Evolutionary conservation across 2,113 vertebrate genomes (phyloP), one percentile per base, ranked within the genome.

Genomic region (Scalopus aquaticus): DNA sequence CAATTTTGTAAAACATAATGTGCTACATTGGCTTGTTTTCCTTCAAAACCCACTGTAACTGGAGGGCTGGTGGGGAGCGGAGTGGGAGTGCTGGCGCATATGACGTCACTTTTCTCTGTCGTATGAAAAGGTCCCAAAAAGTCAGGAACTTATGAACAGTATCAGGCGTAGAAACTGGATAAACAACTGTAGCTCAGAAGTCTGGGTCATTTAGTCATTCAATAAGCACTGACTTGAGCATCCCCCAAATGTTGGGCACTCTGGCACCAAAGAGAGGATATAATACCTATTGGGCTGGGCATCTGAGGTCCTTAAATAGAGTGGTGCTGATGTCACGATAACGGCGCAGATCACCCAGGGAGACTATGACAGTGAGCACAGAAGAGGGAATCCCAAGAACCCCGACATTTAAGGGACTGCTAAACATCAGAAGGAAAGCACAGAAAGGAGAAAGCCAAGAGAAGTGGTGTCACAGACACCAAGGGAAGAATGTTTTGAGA

Each of bases 1-100:
- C 35, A 79, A 32, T 72, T 94, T 64, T 94, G 58, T 16, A 86
- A 91, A 74, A 81, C 30, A 65, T 49, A 56, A 81, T 84, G 82
- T 69, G 65, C 2, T 79, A 26, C 26, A 42, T 28, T 49, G 84
- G 88, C 58, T 65, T 88, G 17, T 93, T 95, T 88, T 77, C 26
- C 42, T 91, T 88, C 32, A 62, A 81, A 89, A 93, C 62, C 24
- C 32, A 51, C 82, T 9, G 19, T 20, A 56, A 46, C 35, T 69
- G 28, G 65, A 70, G 49, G 49, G 30, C 62, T 87, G 20, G 9
- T n/a, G n/a, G n/a, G n/a, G n/a, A n/a, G 32, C 73, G 46, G n/a
- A 46, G 67, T 44, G 20, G 17, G 24, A 26, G 49, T 46, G 37
- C 46, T 77, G 80, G 79, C 65, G 83, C 46, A 90, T 4, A 65